Evolutionary conservation across 2,113 vertebrate species (phyloP).

Genomic region (Neofelis nebulosa): DNA sequence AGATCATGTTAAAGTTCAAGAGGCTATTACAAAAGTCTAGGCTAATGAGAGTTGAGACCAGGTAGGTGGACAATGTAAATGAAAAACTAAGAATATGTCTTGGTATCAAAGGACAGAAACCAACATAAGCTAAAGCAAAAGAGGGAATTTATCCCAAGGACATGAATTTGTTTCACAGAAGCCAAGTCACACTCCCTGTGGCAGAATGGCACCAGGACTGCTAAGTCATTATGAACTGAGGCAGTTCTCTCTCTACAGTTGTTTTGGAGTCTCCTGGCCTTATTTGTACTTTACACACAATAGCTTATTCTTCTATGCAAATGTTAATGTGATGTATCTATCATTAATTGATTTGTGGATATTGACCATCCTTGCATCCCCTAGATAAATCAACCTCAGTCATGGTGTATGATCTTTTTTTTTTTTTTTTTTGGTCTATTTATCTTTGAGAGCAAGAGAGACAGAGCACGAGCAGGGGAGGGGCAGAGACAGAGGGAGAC

Average conservation of each 20-base stretch:
- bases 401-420: background rate
- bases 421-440: no score
- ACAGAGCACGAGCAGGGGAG: no score
- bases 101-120: background rate
- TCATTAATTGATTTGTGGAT: background rate
- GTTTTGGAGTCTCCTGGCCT: background rate
- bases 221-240: background rate
- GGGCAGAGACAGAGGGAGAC: no score
- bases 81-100: background rate
- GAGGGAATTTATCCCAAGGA: background rate
- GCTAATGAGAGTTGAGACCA: constrained; percentile 19
- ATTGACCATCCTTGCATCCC: background rate
- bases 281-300: background rate
- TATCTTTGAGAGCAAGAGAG: no score
- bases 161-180: background rate
- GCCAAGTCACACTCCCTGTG: background rate
- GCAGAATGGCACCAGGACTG: background rate
- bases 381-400: background rate
- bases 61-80: background rate
- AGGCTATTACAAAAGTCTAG: constrained; percentile 11
- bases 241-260: background rate
- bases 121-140: background rate
- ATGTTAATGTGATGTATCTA: background rate
- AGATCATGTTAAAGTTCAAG: background rate
- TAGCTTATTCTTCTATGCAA: background rate